Conservation (phyloP, 2,113 vertebrate genomes). For the Trematomus loennbergii region DNA sequence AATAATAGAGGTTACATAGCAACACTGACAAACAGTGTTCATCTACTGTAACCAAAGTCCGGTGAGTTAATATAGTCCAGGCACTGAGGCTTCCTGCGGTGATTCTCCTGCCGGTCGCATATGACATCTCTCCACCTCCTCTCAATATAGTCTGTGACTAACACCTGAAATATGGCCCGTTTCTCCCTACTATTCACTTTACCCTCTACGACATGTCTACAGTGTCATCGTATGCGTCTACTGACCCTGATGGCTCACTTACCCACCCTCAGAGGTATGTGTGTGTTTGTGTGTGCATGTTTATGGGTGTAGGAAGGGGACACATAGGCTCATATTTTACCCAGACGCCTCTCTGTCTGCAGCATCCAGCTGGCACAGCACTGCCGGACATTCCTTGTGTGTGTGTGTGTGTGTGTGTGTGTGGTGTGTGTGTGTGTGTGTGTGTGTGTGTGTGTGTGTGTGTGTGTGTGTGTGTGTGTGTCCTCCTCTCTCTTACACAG, state of each 20-base stretch:
- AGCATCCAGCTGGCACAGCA: constrained; percentile 67
- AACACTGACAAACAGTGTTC: constrained; percentile 34
- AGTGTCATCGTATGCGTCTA: constrained; percentile 74
- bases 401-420: constrained; percentile 33
- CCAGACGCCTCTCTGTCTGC: constrained; percentile 83
- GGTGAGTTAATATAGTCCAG: constrained; percentile 9
- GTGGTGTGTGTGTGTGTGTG: constrained; percentile 18
- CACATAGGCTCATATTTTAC: constrained; percentile 79
- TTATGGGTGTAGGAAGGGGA: constrained; percentile 27
- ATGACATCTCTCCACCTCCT: constrained; percentile 13
- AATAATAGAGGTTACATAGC: constrained; percentile 35
- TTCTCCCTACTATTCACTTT: constrained; percentile 58
- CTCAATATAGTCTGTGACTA: constrained; percentile 63
- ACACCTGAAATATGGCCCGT: constrained; percentile 65
- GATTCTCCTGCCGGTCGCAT: constrained; percentile 29
- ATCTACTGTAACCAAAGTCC: constrained; percentile 14
- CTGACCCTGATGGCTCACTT: constrained; percentile 80
- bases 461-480: constrained; percentile 23
- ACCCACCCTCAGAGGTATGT: constrained; percentile 47
- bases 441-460: constrained; percentile 40
- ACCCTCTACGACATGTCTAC: constrained; percentile 54
- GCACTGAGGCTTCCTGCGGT: constrained; percentile 11
- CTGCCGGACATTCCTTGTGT: constrained; percentile 71
- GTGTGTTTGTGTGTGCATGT: constrained; percentile 31
- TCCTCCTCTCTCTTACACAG: constrained; percentile 16